Conservation (phyloP, 2,888 invertebrate species). For the Theodoxus fluviatilis region DNA sequence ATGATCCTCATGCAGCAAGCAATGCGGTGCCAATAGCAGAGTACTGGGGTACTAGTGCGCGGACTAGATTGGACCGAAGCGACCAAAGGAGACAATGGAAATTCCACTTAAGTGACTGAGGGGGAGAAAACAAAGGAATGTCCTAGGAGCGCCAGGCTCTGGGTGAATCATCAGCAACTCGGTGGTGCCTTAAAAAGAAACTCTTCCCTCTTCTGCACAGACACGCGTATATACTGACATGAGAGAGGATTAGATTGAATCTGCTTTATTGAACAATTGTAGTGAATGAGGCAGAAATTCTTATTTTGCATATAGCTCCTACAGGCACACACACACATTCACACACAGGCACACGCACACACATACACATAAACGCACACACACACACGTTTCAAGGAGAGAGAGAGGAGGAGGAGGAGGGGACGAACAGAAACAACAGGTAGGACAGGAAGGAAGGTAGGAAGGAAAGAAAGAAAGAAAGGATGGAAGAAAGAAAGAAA, state of each 20-base stretch:
- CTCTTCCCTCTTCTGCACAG: too few species aligned
- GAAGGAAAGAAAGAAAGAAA: too few species aligned
- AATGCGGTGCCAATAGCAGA: too few species aligned
- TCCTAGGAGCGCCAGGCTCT: background rate
- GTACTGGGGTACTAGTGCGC: background rate
- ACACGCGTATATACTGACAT: conserved; percentile 14
- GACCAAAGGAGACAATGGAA: background rate
- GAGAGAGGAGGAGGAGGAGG: too few species aligned
- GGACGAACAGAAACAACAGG: too few species aligned
- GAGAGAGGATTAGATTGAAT: background rate
- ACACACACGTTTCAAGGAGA: too few species aligned
- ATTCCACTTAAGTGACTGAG: background rate
- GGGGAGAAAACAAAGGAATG: background rate
- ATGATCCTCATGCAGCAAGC: too few species aligned
- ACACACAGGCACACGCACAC: background rate
- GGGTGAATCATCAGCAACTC: background rate
- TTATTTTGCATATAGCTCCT: background rate
- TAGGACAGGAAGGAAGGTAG: too few species aligned
- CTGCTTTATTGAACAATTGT: background rate
- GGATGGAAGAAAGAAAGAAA: too few species aligned
- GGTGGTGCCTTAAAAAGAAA: too few species aligned
- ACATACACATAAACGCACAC: background rate
- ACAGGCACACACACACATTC: background rate
- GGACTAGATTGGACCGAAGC: background rate
- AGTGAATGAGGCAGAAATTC: background rate